Conservation (phyloP, 2,113 vertebrate genomes). For the Dermatemys mawii region DNA sequence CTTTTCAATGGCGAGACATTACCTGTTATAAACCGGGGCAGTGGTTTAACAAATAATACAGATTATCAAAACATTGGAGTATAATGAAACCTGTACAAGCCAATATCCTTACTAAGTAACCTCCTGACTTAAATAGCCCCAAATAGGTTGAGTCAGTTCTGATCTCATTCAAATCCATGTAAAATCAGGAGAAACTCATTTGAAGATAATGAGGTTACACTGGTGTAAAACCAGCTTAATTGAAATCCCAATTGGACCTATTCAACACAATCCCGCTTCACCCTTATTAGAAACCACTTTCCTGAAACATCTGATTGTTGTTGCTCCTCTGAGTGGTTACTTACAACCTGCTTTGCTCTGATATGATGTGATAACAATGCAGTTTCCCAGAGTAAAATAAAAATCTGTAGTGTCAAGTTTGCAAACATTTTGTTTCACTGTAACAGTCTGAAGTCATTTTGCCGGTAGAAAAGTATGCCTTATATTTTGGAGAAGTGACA, state of each 20-base stretch:
- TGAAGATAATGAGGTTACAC: background rate
- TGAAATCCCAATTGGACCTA: background rate
- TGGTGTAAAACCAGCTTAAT: background rate
- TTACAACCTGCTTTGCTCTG: background rate
- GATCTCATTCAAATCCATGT: background rate
- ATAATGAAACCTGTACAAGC: background rate
- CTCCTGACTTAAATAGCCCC: background rate
- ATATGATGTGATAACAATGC: background rate
- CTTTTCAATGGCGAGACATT: background rate
- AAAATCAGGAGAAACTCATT: background rate
- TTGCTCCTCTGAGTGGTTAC: rapidly evolving
- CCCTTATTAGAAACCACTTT: background rate
- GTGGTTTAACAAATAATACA: background rate
- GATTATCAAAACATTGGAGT: background rate
- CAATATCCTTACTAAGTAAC: background rate
- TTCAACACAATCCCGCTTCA: background rate
- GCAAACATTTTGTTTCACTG: slow-evolving; percentile 30
- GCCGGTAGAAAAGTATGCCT: background rate
- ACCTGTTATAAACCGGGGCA: rapidly evolving
- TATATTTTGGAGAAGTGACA: background rate
- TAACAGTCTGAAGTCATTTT: background rate
- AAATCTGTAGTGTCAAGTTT: slow-evolving; percentile 45
- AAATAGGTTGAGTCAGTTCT: background rate
- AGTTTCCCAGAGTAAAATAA: background rate
- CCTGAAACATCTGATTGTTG: background rate